Percentiles rank a stretch among this genome's conserved stretches.
Evolutionary conservation across 2,797 vertebrate species (phyloP).

Genomic region (Microchirus variegatus): DNA sequence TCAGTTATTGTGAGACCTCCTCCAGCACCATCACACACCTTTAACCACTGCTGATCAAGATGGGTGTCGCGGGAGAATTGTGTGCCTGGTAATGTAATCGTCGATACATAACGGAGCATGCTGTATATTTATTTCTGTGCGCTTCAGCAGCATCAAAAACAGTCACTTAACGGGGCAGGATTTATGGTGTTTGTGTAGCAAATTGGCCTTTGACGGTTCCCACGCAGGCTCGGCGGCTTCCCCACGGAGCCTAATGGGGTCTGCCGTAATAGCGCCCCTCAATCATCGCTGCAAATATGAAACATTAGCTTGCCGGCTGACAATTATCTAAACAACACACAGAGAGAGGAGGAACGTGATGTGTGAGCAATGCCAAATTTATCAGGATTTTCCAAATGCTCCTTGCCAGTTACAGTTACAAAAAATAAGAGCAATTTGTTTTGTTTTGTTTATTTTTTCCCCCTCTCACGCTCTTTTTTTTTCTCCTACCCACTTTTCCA

Average conservation of each 20-base stretch:
- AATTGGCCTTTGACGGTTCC: slow-evolving; percentile 72
- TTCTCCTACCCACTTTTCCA: slow-evolving; percentile 58
- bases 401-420: slow-evolving; percentile 29
- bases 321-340: slow-evolving; percentile 60
- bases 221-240: slow-evolving; percentile 40
- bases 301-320: slow-evolving; percentile 40
- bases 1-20: too few species aligned
- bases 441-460: slow-evolving; percentile 5
- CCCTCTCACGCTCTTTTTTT: background rate
- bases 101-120: slow-evolving; percentile 35
- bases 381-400: slow-evolving; percentile 3
- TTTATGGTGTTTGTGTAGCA: slow-evolving; percentile 66
- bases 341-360: slow-evolving; percentile 16
- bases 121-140: slow-evolving; percentile 44
- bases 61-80: slow-evolving; percentile 44
- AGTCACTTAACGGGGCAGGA: slow-evolving; percentile 61
- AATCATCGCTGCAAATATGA: slow-evolving; percentile 53
- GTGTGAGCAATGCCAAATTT: slow-evolving; percentile 11
- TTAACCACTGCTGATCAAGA: slow-evolving; percentile 39
- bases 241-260: slow-evolving; percentile 60
- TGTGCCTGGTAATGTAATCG: slow-evolving; percentile 48
- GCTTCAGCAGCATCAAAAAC: slow-evolving; percentile 62
- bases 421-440: slow-evolving; percentile 59
- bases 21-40: background rate
- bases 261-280: slow-evolving; percentile 57